Evolutionary conservation across 2,797 vertebrate species (phyloP), one percentile per base, ranked within the genome.

Genomic region (Alauda arvensis): DNA sequence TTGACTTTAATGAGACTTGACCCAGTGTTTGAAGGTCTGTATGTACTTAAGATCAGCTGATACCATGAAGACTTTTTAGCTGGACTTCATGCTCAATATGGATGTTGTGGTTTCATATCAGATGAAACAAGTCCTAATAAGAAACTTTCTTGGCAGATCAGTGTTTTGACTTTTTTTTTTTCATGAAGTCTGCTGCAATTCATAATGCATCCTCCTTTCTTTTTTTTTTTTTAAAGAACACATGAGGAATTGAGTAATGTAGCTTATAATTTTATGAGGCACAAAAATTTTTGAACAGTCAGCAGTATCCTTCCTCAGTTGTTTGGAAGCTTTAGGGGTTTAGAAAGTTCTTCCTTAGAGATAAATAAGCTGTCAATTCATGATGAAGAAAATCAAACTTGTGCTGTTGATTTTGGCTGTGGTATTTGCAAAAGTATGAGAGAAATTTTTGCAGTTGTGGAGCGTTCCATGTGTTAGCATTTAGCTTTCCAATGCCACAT

Each of bases 351-450:
- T 96, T 97, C 96, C 96, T 89, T 75, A 89, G 95, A 97, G 97
- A 97, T 97, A 97, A 98, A 97, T 98, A 97, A 97, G 96, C 97
- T 97, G 98, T 98, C 96, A 97, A 96, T 97, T 97, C 96, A 94
- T 94, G 96, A 97, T 96, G 96, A 96, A 96, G 96, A 97, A 97
- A 97, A 97, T 98, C 97, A 97, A 97, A 96, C 96, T 94, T 86
- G 62, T 51, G 60, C 94, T 96, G 96, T 97, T 97, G 97, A 96
- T 97, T 96, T 98, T 98, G 97, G 97, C 97, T 62, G 77, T 89
- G 79, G 79, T 63, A 87, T 94, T 94, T 83, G 92, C 90, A 81
- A 93, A 96, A 97, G 95, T 96, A 96, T 96, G 97, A 97, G 96
- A 96, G 96, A 97, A 95, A 96, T 97, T 96, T 96, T 93, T 95